Percentiles rank a stretch among this genome's conserved stretches.
Conservation (phyloP, 2,797 vertebrate species). For the Ammospiza maritima region DNA sequence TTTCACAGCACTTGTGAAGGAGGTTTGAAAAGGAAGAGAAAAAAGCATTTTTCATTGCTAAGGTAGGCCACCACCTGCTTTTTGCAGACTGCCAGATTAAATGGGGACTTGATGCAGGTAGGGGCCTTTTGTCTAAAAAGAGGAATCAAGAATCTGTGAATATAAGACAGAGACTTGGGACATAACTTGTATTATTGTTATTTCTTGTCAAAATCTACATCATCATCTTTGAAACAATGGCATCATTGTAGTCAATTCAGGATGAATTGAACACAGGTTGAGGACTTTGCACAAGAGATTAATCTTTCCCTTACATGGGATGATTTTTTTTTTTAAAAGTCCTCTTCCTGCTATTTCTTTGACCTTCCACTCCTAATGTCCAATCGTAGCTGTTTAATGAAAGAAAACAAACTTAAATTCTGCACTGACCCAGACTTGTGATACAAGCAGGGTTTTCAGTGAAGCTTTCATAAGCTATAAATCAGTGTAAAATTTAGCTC, state of each 20-base stretch:
- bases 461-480: slow-evolving; percentile 52
- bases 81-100: neutral
- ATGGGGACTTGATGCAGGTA: neutral
- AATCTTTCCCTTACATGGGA: neutral
- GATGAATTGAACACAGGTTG: neutral
- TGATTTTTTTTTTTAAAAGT: neutral
- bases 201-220: neutral
- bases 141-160: neutral
- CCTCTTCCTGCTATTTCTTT: neutral
- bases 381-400: neutral
- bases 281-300: neutral
- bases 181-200: fast-evolving
- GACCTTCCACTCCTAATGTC: neutral
- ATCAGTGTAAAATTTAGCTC: slow-evolving; percentile 61
- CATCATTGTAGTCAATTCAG: neutral
- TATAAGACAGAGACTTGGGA: neutral
- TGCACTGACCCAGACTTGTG: neutral
- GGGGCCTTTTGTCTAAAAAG: neutral
- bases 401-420: slow-evolving; percentile 29
- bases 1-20: neutral
- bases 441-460: slow-evolving; percentile 6
- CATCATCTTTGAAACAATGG: neutral
- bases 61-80: neutral
- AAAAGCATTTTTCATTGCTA: neutral
- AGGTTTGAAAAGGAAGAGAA: neutral